Conservation (phyloP, 2,888 invertebrate genomes). For the Syrphus vitripennis region DNA sequence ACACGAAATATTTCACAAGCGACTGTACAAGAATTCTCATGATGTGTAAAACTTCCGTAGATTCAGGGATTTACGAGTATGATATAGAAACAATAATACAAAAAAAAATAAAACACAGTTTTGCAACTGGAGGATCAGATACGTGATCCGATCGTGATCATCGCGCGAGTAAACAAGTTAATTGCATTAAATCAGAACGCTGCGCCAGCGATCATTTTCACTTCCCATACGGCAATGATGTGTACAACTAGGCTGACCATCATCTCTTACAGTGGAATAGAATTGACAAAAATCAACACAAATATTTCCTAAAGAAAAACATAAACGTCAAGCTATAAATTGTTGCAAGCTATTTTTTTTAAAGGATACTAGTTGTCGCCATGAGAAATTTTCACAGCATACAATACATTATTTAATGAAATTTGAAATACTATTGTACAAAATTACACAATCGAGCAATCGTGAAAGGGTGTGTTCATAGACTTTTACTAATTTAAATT, state of each 20-base stretch:
- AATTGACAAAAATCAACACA: not conserved
- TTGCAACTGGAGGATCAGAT: conserved; percentile 1
- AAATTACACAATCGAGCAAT: too few relatives aligned
- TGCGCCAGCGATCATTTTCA: conserved; percentile 25
- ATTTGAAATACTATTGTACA: too few relatives aligned
- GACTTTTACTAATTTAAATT: too few relatives aligned
- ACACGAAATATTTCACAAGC: not conserved
- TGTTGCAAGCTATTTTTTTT: too few relatives aligned
- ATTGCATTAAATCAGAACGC: conserved; percentile 58
- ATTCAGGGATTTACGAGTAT: not conserved
- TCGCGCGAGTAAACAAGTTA: conserved; percentile 43
- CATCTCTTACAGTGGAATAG: not conserved
- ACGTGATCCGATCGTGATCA: conserved; percentile 29
- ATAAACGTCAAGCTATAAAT: too few relatives aligned
- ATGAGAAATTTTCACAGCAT: too few relatives aligned
- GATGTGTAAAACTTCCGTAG: conserved; percentile 36
- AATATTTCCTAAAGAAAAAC: too few relatives aligned
- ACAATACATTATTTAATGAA: too few relatives aligned
- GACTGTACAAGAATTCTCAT: conserved; percentile 16
- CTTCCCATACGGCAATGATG: conserved; percentile 37
- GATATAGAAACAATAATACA: not conserved
- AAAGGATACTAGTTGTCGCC: too few relatives aligned
- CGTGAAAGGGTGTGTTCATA: too few relatives aligned
- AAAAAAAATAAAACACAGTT: not conserved
- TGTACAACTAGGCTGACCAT: not conserved